Evolutionary conservation across 2,888 invertebrate species (phyloP).

Genomic region (Calephelis perditalis): DNA sequence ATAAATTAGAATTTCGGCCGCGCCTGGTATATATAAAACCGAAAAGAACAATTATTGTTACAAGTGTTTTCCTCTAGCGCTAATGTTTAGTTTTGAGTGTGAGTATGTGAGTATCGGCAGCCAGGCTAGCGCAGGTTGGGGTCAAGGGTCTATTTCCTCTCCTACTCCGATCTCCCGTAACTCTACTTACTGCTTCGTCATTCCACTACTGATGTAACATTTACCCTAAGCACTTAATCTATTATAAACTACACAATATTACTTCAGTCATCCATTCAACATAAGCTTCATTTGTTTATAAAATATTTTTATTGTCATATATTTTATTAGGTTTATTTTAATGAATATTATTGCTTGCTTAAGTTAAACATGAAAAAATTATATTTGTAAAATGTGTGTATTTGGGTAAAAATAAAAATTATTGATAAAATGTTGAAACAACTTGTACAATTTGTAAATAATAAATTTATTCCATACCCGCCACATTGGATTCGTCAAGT

Average conservation of each 20-base stretch:
- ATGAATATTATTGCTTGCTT: conserved; percentile 28
- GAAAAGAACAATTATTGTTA: no score
- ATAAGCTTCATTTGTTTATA: conserved; percentile 7
- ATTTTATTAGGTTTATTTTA: conserved; percentile 18
- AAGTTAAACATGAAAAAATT: conserved; percentile 30
- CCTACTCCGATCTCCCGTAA: conserved; percentile 6
- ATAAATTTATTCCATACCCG: conserved; percentile 34
- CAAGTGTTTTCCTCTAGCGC: no score
- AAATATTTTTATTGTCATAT: conserved; percentile 15
- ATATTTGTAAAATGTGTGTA: conserved; percentile 35
- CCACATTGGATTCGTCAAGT: conserved; percentile 7
- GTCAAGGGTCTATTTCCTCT: conserved; percentile 4
- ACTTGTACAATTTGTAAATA: conserved; percentile 36
- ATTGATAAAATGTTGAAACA: conserved; percentile 34
- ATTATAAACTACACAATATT: conserved; percentile 9
- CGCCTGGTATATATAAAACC: no score
- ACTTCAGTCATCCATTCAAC: conserved; percentile 8
- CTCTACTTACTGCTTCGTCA: conserved; percentile 10
- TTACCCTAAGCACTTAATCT: conserved; percentile 13
- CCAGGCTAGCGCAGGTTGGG: conserved; percentile 2
- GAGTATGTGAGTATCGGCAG: background rate
- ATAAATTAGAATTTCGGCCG: no score
- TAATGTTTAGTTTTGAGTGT: background rate
- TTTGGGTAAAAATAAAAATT: conserved; percentile 32
- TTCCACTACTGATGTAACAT: conserved; percentile 12